Percentiles rank a stretch among this genome's conserved stretches.
Conservation (phyloP, 2,797 vertebrate genomes). For the Lerista edwardsae region DNA sequence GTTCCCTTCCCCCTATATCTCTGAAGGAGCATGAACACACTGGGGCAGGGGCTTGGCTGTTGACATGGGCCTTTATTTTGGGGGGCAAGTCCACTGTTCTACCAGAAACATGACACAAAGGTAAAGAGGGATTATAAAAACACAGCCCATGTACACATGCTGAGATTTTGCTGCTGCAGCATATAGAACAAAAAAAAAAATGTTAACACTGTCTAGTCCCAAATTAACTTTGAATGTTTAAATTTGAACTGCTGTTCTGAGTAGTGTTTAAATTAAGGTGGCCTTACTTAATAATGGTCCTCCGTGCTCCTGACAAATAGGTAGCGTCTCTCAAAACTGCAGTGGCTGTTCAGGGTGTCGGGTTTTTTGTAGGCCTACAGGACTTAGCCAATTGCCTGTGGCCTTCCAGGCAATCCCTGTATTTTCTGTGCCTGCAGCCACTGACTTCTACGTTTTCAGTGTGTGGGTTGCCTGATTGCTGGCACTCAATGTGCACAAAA, state of each 20-base stretch:
- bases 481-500: neutral
- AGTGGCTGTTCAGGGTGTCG: neutral
- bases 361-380: neutral
- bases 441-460: neutral
- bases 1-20: no score
- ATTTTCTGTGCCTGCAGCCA: neutral
- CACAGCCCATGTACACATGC: no score
- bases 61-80: no score
- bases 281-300: neutral
- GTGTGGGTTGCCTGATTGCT: neutral
- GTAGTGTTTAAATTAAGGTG: neutral
- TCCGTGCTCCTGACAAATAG: neutral
- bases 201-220: neutral
- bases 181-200: neutral
- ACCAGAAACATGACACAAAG: no score
- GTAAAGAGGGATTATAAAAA: no score
- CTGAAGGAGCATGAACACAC: no score
- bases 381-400: neutral
- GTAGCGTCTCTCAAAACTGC: neutral
- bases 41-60: no score
- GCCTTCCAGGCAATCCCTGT: neutral
- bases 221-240: neutral
- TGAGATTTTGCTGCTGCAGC: neutral
- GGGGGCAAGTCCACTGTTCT: no score
- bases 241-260: neutral